phyloP scores from a whole-genome alignment of 2,113 vertebrate genomes.

The Columbina picui region DNA sequence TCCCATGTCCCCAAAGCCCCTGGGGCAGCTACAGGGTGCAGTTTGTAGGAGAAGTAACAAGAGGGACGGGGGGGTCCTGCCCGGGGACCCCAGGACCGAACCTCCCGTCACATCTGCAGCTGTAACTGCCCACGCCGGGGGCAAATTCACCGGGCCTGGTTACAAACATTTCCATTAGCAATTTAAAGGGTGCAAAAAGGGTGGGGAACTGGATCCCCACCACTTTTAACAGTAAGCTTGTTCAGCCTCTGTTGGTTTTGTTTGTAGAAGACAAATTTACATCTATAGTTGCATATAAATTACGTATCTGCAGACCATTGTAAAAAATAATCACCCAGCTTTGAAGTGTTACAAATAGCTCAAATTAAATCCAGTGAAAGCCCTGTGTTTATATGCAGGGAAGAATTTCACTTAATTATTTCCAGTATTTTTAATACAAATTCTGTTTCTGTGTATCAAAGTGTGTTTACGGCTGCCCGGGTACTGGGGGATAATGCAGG shows the following conservation, averaged over 20 bases:
- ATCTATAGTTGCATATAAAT: not conserved
- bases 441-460: not conserved
- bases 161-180: fast-evolving
- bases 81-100: not conserved
- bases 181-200: not conserved
- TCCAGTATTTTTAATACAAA: not conserved
- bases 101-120: not conserved
- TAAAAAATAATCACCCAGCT: not conserved
- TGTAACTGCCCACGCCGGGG: fast-evolving
- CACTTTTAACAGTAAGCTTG: not conserved
- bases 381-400: not conserved
- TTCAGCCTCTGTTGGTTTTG: not conserved
- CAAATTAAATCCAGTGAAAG: not conserved
- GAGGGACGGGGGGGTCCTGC: not conserved
- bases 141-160: not conserved
- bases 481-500: not conserved
- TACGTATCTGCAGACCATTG: not conserved
- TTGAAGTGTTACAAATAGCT: not conserved
- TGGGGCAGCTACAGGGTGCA: not conserved
- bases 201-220: fast-evolving
- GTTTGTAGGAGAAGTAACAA: not conserved
- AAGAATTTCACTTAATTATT: not conserved
- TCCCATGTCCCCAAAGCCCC: not conserved
- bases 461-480: not conserved
- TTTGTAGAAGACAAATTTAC: not conserved